Evolutionary conservation across 1,140 invertebrate species (phyloP).

Genomic region (Scaptodrosophila lebanonensis): DNA sequence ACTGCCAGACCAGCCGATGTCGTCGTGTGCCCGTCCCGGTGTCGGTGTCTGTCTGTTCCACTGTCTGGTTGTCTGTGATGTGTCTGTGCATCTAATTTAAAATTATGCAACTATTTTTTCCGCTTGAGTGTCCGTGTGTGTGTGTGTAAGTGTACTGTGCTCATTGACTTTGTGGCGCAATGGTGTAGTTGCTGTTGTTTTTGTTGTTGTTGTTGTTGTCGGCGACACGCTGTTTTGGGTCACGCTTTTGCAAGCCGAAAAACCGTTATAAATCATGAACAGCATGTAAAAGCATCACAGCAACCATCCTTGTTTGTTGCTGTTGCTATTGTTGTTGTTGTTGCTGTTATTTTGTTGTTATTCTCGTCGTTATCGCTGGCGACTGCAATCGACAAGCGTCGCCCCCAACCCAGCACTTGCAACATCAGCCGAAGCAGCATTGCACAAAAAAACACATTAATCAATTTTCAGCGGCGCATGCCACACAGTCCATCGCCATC

Average conservation of each 20-base stretch:
- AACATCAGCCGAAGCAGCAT: background rate
- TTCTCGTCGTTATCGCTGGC: constrained; percentile 68
- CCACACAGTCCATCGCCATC: no score
- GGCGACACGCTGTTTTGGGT: constrained; percentile 52
- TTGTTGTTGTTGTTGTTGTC: constrained; percentile 11
- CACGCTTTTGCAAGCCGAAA: constrained; percentile 68
- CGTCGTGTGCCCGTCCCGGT: background rate
- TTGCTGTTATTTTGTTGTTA: constrained; percentile 39
- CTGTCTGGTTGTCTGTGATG: constrained; percentile 43
- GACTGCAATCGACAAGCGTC: constrained; percentile 65
- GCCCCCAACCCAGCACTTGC: background rate
- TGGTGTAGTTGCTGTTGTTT: constrained; percentile 28
- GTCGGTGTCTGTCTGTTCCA: background rate
- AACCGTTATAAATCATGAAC: constrained; percentile 66
- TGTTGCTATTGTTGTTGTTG: constrained; percentile 13
- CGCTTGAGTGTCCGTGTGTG: no score
- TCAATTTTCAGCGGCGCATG: constrained; percentile 40
- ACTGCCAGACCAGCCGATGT: constrained; percentile 20
- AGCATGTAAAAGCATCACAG: constrained; percentile 22
- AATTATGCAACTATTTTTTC: constrained; percentile 61
- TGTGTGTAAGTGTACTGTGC: constrained; percentile 11
- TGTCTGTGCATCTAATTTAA: constrained; percentile 70
- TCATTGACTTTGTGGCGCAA: constrained; percentile 54
- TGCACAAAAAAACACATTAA: constrained; percentile 63
- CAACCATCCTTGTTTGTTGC: background rate